Evolutionary conservation across 2,113 vertebrate species (phyloP), one percentile per base, ranked within the genome.

Genomic region (Aegypius monachus): DNA sequence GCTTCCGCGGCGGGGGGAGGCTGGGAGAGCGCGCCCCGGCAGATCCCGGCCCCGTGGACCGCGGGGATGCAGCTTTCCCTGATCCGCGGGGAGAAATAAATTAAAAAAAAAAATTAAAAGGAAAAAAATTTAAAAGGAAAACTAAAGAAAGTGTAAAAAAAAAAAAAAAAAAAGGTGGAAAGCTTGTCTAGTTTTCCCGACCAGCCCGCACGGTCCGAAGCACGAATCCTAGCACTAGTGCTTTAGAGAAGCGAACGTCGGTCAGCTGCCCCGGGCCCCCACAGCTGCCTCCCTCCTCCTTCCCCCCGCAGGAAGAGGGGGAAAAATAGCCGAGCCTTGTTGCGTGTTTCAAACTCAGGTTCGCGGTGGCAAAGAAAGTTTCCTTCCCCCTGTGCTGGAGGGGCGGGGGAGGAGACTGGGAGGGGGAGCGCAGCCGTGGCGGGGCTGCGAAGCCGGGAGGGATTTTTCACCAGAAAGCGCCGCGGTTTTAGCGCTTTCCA

Each of bases 321-420:
- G 43, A 4, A 38, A 91, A 90, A 93, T 79, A 86, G 27, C 85
- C 43, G 59, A 88, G 55, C n/a, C 63, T 85, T 88, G 74, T 88
- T 93, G 85, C 75, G 21, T 38, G 78, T 84, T 95, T 96, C 79
- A 50, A 75, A 88, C 88, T 95, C 90, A 59, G 94, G 73, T 88
- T 93, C 70, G 79, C 70, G 42, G 56, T 79, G 56, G 83, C 91
- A 58, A 94, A 78, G 59, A 89, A 95, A 96, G 87, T 94, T 95
- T 89, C 84, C 88, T 89, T 93, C 55, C 63, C 88, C 38, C 66
- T 66, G 66, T 25, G 56, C 83, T 79, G 61, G 52, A 82, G 92
- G 75, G 94, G 90, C 83, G 95, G 92, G 86, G 95, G 83, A 91
- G 89, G 89, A 81, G 94, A 55, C 74, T 52, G 45, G 59, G 92